phyloP scores from a whole-genome alignment of 2,113 vertebrate genomes.

The Cottus gobio region DNA sequence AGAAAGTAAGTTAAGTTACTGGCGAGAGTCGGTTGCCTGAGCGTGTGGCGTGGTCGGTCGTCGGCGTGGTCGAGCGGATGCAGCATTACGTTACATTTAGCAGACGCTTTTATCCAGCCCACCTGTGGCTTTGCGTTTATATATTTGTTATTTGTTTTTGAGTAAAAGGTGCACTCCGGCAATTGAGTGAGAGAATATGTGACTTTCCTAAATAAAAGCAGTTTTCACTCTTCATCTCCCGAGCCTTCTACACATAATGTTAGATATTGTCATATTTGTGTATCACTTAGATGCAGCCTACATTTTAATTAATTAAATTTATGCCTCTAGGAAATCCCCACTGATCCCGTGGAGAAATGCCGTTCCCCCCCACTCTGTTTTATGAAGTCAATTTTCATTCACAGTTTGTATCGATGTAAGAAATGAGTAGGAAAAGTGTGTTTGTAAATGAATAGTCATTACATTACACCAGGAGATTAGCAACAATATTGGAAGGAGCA shows the following conservation, averaged over 20 bases:
- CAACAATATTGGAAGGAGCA: conserved; percentile 17
- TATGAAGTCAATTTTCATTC: conserved; percentile 37
- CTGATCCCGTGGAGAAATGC: conserved; percentile 13
- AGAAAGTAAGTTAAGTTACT: too few relatives aligned
- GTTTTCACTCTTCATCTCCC: background rate
- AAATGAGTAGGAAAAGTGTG: conserved; percentile 6
- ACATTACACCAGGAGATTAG: conserved; percentile 8
- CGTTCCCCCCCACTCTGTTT: background rate
- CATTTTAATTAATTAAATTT: conserved; percentile 32
- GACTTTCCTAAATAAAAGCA: background rate
- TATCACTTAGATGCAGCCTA: conserved; percentile 3
- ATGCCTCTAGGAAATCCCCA: conserved; percentile 1
- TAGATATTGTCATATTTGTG: background rate
- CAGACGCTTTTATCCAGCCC: too few relatives aligned
- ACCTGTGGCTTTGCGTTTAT: background rate
- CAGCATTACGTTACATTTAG: too few relatives aligned
- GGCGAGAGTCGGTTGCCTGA: too few relatives aligned
- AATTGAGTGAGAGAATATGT: background rate
- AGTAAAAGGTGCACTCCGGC: background rate
- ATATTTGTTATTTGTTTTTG: background rate
- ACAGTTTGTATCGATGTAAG: conserved; percentile 18
- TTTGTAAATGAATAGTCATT: conserved; percentile 40
- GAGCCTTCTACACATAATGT: background rate
- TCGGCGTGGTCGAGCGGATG: too few relatives aligned
- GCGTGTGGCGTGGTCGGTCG: too few relatives aligned